These are phyloP conservation scores for Falco rusticolus DNA, from an alignment of 2,797 vertebrate species.

Conservation along the genomic window DNA sequence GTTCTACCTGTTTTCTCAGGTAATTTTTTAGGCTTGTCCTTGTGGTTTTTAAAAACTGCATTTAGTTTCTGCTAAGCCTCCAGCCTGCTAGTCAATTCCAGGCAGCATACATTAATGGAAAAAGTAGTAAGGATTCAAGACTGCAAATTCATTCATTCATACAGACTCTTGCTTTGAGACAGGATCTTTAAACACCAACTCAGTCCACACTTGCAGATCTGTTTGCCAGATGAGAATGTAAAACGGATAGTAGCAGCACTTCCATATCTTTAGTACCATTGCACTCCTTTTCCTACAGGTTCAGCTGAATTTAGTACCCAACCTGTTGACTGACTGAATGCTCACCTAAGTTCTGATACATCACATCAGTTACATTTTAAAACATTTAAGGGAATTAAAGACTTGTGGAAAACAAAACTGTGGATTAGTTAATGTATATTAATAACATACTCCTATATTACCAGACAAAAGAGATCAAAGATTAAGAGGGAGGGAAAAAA, in stretches of 20 bases:
- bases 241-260: neutral
- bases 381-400: slow-evolving; percentile 8
- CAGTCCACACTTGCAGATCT: neutral
- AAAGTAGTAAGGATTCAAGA: neutral
- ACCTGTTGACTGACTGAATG: neutral
- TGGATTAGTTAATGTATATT: slow-evolving; percentile 28
- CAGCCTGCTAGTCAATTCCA: neutral
- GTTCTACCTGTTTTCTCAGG: neutral
- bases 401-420: slow-evolving; percentile 19
- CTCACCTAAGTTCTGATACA: neutral
- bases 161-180: neutral
- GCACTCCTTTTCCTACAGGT: neutral
- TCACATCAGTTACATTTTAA: neutral
- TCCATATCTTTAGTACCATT: neutral
- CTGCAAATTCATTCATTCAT: neutral
- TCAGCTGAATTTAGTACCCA: neutral
- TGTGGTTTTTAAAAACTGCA: neutral
- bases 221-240: neutral
- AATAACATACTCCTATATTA: neutral
- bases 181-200: neutral
- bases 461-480: slow-evolving; percentile 17
- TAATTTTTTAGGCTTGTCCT: neutral
- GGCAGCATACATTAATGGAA: neutral
- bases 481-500: neutral
- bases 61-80: neutral